phyloP scores from a whole-genome alignment of 2,797 vertebrate species.

The Gila robusta region DNA sequence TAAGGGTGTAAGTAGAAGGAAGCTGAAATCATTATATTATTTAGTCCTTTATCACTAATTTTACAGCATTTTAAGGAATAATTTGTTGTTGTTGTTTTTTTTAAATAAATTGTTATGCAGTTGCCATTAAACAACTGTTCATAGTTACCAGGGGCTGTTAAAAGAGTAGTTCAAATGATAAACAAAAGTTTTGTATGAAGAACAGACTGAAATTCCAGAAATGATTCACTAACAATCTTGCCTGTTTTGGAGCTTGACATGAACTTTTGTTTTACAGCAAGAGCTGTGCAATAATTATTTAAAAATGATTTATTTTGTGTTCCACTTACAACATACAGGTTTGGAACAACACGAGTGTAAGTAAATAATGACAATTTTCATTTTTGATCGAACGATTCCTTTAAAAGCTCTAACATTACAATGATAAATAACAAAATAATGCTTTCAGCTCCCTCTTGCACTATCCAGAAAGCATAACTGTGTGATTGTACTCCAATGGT shows the following conservation, averaged over 20 bases:
- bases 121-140: background rate
- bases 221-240: background rate
- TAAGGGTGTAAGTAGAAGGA: background rate
- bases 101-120: background rate
- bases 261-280: conserved; percentile 1
- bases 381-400: background rate
- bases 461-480: background rate
- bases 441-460: background rate
- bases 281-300: background rate
- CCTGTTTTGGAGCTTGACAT: background rate
- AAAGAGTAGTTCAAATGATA: background rate
- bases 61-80: background rate
- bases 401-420: background rate
- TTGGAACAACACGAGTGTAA: background rate
- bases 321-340: background rate
- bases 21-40: background rate
- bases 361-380: background rate
- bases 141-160: background rate
- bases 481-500: background rate
- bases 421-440: conserved; percentile 9
- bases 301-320: background rate
- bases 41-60: background rate
- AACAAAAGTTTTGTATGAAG: background rate
- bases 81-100: background rate
- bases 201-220: background rate